Base-by-base conservation (phyloP, 2,888 invertebrate species). In the Cenopis cana region DNA sequence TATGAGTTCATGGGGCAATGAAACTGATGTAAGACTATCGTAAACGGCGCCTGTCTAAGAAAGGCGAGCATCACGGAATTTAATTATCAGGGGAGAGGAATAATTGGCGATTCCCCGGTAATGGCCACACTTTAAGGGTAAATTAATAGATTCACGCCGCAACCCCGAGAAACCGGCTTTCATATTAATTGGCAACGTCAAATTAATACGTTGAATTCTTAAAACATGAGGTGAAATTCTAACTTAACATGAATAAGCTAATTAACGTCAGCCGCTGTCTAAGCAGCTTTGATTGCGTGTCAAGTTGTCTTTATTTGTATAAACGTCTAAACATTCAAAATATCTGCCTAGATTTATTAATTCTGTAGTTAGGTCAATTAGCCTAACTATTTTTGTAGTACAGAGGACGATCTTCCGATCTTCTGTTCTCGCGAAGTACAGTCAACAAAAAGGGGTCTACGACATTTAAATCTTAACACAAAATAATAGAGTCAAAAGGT, bases 41-140 rank as follows among this genome's bases (percentile, higher is more conserved):
- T 90, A 89, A 91, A 90, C 82, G 89, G 82, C 82, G 90, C 83
- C 89, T 88, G 89, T 88, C 90, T 91, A 87, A 89, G 88, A 90
- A 89, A 88, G 89, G 90, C 80, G 89, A 88, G 88, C 88, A 89
- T 88, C 89, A 89, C 88, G 88, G 88, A 90, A 88, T 92, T 93
- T 92, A 91, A 92, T 93, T 91, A 89, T 87, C 80, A 82, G 82
- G 88, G 90, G 90, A 85, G 89, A 83, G 85, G 83, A 89, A 90
- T 91, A 89, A 93, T 91, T 91, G 90, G 90, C 87, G 89, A 89
- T 81, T 89, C 86, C 89, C 82, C 86, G 85, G 85, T 87, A 89
- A 90, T 85, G 87, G 87, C 83, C 81, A 78, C 85, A 82, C 82
- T 92, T 91, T 89, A 91, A 85, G 82, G 86, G 82, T 84, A 89